Conservation (phyloP, 2,888 invertebrate genomes). For the Nesidiocoris tenuis region DNA sequence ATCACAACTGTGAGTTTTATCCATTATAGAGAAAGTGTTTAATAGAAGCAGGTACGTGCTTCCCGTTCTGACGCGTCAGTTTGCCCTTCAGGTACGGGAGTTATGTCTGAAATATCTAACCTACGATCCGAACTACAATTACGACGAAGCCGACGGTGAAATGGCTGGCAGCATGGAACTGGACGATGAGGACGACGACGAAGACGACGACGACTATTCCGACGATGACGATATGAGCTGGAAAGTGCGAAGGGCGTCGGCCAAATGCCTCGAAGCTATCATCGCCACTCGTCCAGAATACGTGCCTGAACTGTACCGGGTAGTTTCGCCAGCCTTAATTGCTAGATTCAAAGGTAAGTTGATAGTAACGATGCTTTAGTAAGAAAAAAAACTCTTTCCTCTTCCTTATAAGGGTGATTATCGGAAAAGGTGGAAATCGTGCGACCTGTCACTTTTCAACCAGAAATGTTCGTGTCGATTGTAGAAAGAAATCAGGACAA, state of each 20-base stretch:
- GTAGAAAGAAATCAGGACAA: too few relatives aligned
- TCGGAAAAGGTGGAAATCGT: too few relatives aligned
- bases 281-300: slow-evolving; percentile 90
- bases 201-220: slow-evolving; percentile 88
- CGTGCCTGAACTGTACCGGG: slow-evolving; percentile 81
- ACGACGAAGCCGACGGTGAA: slow-evolving; percentile 82
- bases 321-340: slow-evolving; percentile 88
- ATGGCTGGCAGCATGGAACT: slow-evolving; percentile 69
- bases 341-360: slow-evolving; percentile 80
- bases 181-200: slow-evolving; percentile 68
- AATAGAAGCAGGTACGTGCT: too few relatives aligned
- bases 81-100: slow-evolving; percentile 67
- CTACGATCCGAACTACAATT: slow-evolving; percentile 99
- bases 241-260: slow-evolving; percentile 90
- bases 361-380: background rate
- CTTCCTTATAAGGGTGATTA: too few relatives aligned
- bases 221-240: slow-evolving; percentile 99
- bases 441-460: too few relatives aligned
- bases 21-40: too few relatives aligned
- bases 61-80: too few relatives aligned
- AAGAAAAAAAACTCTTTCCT: too few relatives aligned
- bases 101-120: slow-evolving; percentile 88
- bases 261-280: slow-evolving; percentile 95
- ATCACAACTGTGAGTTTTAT: slow-evolving; percentile 68
- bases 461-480: too few relatives aligned